phyloP scores from a whole-genome alignment of 1,140 invertebrate genomes.

The Rhopalosiphum padi region DNA sequence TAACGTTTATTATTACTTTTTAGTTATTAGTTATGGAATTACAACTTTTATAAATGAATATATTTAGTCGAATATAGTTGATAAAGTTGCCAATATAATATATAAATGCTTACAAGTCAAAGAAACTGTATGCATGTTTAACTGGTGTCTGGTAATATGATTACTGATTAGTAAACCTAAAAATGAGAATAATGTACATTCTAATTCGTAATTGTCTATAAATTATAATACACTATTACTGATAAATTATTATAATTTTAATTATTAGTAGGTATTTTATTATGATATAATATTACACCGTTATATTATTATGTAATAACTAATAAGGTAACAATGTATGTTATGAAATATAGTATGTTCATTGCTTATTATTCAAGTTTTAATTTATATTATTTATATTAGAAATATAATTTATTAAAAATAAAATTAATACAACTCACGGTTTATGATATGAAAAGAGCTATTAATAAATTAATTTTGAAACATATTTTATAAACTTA shows the following conservation, averaged over 20 bases:
- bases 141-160: neutral
- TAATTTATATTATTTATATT: neutral
- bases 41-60: neutral
- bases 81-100: neutral
- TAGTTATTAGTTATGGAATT: neutral
- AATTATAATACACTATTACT: no score
- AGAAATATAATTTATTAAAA: neutral
- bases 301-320: neutral
- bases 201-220: neutral
- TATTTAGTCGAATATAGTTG: neutral
- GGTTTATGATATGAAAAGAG: neutral
- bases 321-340: neutral
- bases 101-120: neutral
- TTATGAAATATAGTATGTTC: neutral
- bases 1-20: neutral
- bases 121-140: neutral
- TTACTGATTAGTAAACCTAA: neutral
- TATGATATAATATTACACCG: neutral
- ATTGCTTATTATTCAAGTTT: neutral
- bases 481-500: neutral
- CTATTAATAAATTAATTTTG: neutral
- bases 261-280: neutral
- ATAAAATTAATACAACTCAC: neutral
- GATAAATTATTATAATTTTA: neutral
- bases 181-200: neutral